Percentiles rank a stretch among this genome's conserved stretches.
These are phyloP conservation scores for Eurystomus glaucurus DNA, from an alignment of 2,797 vertebrate genomes.

Conservation along the genomic window DNA sequence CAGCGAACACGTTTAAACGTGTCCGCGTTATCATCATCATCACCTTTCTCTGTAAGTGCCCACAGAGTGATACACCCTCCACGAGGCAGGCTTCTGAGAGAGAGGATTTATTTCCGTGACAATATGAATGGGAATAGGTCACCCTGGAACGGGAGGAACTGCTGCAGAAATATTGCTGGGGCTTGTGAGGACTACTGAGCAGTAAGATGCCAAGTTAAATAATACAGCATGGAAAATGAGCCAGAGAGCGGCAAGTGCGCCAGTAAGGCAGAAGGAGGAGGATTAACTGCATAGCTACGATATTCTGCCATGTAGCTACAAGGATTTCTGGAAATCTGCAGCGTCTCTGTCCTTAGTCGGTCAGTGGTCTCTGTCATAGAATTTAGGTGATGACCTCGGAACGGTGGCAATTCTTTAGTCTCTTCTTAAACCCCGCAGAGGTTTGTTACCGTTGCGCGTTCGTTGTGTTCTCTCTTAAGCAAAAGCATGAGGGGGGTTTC, in stretches of 20 bases:
- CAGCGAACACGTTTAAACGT: neutral
- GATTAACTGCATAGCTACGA: neutral
- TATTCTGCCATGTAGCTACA: neutral
- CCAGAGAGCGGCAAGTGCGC: neutral
- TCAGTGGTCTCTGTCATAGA: neutral
- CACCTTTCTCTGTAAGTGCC: neutral
- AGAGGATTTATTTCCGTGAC: neutral
- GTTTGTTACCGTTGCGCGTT: neutral
- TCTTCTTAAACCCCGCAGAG: neutral
- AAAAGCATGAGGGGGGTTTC: neutral
- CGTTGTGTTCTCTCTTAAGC: neutral
- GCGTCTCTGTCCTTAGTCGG: neutral
- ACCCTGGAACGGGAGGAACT: neutral
- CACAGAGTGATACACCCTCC: neutral
- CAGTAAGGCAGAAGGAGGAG: neutral
- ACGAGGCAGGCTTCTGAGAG: neutral
- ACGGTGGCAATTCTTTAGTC: neutral
- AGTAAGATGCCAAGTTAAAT: slow-evolving; percentile 7
- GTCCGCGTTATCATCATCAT: neutral
- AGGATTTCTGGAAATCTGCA: neutral
- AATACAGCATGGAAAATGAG: slow-evolving; percentile 1
- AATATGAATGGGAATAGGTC: neutral
- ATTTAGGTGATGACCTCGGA: neutral
- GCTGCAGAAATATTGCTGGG: neutral
- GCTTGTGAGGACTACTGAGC: neutral